Base-by-base conservation (phyloP, 1,140 invertebrate genomes). In the Linepithema humile region DNA sequence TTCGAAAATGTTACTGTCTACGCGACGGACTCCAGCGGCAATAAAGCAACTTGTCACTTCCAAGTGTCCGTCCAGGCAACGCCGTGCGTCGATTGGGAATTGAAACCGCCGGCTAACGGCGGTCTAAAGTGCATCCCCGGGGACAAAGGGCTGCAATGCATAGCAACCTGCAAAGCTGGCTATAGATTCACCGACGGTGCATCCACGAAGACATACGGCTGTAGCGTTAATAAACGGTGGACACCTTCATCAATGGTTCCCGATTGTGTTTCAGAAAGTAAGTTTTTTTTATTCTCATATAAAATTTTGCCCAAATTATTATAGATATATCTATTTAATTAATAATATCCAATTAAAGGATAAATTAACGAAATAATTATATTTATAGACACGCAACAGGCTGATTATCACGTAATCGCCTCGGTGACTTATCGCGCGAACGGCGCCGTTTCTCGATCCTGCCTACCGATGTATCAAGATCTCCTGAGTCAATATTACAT, bases 1-100 rank as follows among this genome's bases (percentile, higher is more conserved):
- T 99, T 98, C 93, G 97, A 99, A 95, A 99, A 99, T 93, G 98
- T 99, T 0, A 98, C 98, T 0, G 98, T 99, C 0, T 96, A 97
- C 48, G 98, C 98, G 0, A 96, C 96, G 0, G 98, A 99, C 92
- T 97, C 97, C 89, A 98, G 96, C 93, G 98, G 98, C 69, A 99
- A 99, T 91, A 96, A 97, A 85, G 98, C 98, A 12, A 96, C 96
- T 45, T 99, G 98, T 94, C 96, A 99, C 91, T 99, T 99, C 96
- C 98, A 99, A 95, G 98, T 98, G 93, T 97, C 97, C 0, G 97
- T 98, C 3, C 97, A 99, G 96, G 98, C 98, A 2, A 98, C 98
- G 2, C 97, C 97, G 17, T 99, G 98, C 91, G 98, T 98, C 0
- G 97, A 98, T 90, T 99, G 98, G 98, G 98, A 99, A 92, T 91